Evolutionary conservation across 2,113 vertebrate genomes (phyloP).

Genomic region (Sisor rabdophorus): DNA sequence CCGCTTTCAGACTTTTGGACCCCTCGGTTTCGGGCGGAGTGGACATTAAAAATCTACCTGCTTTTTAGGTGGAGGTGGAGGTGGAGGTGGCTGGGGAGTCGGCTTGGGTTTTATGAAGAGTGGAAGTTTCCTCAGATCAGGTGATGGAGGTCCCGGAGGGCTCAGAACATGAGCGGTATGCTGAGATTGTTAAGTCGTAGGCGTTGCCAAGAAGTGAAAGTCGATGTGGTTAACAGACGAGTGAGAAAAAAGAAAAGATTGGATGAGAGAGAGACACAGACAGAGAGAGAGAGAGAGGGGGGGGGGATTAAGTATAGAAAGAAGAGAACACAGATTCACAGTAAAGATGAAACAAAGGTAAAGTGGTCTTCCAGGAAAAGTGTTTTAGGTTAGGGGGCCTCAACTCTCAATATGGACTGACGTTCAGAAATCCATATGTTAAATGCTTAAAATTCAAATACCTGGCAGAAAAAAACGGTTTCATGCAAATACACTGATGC

Average conservation of each 20-base stretch:
- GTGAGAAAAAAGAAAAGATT: conserved; percentile 42
- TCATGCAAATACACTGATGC: too few species aligned
- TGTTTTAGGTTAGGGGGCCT: background rate
- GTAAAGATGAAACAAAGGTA: conserved; percentile 17
- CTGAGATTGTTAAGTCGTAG: conserved; percentile 56
- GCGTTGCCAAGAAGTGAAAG: conserved; percentile 36
- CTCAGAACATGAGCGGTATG: conserved; percentile 53
- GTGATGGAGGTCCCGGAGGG: conserved; percentile 58
- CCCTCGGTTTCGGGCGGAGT: background rate
- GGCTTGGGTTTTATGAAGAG: conserved; percentile 70
- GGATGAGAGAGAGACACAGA: conserved; percentile 25
- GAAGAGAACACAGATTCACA: background rate
- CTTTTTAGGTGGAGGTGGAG: conserved; percentile 72
- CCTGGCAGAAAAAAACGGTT: background rate
- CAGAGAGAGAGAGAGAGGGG: too few species aligned
- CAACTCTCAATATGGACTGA: too few species aligned
- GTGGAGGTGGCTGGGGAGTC: conserved; percentile 65
- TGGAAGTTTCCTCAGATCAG: conserved; percentile 66
- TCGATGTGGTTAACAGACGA: conserved; percentile 49
- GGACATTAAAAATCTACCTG: conserved; percentile 76
- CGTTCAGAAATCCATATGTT: background rate
- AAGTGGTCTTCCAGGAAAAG: conserved; percentile 20
- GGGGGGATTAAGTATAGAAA: background rate
- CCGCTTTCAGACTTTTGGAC: too few species aligned
- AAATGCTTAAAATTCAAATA: background rate